Percentiles rank a stretch among this genome's conserved stretches.
Conservation (phyloP, 2,888 invertebrate genomes). For the Rhyacophila evoluta region DNA sequence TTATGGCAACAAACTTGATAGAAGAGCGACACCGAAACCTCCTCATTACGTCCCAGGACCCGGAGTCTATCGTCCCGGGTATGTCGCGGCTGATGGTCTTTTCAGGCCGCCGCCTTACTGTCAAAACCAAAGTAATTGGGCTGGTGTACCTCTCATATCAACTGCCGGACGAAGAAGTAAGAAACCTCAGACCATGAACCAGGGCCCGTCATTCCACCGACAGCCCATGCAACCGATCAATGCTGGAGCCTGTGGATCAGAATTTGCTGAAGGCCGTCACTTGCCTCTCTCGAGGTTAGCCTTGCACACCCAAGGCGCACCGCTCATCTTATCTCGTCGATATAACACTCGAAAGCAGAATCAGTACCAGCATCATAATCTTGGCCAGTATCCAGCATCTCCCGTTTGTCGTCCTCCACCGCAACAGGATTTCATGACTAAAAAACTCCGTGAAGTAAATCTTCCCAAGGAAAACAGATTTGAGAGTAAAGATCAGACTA, state of each 20-base stretch:
- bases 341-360: conserved; percentile 62
- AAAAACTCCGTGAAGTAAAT: conserved; percentile 62
- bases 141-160: conserved; percentile 85
- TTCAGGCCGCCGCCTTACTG: conserved; percentile 65
- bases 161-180: conserved; percentile 73
- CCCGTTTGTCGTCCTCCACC: conserved; percentile 57
- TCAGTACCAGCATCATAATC: conserved; percentile 37
- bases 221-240: conserved; percentile 48
- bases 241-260: conserved; percentile 55
- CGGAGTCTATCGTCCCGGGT: conserved; percentile 58
- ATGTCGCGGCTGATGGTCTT: conserved; percentile 44
- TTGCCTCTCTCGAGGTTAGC: conserved; percentile 80
- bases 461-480: conserved; percentile 63
- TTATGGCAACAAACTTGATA: conserved; percentile 38
- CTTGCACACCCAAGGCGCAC: conserved; percentile 87
- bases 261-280: conserved; percentile 58
- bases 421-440: conserved; percentile 60
- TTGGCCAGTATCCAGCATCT: conserved; percentile 37
- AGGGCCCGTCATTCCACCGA: conserved; percentile 45
- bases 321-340: conserved; percentile 80
- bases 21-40: conserved; percentile 41
- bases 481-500: conserved; percentile 54
- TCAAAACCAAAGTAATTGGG: conserved; percentile 76
- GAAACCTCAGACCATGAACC: conserved; percentile 63
- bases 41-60: conserved; percentile 59